Evolutionary conservation across 2,113 vertebrate genomes (phyloP).

Genomic region (Collichthys lucidus): DNA sequence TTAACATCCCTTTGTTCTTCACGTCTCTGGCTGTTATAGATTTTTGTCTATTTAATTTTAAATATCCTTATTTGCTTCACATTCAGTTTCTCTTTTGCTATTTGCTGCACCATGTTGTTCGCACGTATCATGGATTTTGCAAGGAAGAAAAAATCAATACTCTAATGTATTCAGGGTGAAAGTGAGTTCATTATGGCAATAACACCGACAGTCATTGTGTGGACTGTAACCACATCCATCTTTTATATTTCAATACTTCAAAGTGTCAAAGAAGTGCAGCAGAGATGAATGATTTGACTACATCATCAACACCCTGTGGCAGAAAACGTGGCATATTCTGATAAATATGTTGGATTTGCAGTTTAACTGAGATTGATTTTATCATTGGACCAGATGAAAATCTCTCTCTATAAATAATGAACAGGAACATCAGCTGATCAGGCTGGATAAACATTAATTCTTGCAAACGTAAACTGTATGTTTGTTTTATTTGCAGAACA

Average conservation of each 20-base stretch:
- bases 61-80: neutral
- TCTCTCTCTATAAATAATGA: neutral
- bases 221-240: constrained; percentile 2
- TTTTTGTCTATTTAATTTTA: neutral
- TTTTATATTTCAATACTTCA: constrained; percentile 29
- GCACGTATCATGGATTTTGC: constrained; percentile 6
- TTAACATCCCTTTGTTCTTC: neutral
- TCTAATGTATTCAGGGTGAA: constrained; percentile 10
- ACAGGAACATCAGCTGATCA: neutral
- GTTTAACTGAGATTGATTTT: constrained; percentile 8
- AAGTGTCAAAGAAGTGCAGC: constrained; percentile 4
- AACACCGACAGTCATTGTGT: constrained; percentile 9
- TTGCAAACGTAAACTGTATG: neutral
- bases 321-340: constrained; percentile 2
- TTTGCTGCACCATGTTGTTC: neutral
- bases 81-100: neutral
- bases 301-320: neutral
- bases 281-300: constrained; percentile 16
- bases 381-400: neutral
- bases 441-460: neutral
- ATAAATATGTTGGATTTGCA: constrained; percentile 16
- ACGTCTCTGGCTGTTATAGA: neutral
- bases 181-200: constrained; percentile 33
- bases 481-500: neutral
- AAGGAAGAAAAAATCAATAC: constrained; percentile 39